Percentiles rank a stretch among this genome's conserved stretches.
Conservation (phyloP, 2,797 vertebrate genomes). For the Tragopan temminckii region DNA sequence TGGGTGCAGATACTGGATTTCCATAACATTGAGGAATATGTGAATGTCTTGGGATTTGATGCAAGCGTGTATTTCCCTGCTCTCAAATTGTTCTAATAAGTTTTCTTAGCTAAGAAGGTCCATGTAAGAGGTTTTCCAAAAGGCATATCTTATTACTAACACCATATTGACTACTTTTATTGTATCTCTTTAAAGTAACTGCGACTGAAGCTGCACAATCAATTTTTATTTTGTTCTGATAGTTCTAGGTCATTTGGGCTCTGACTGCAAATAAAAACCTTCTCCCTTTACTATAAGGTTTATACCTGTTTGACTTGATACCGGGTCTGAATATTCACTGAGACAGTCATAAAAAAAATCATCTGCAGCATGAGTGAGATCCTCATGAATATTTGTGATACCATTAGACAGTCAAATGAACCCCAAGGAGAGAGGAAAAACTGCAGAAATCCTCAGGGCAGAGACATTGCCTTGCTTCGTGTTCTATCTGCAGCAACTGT, state of each 20-base stretch:
- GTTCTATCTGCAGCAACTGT: neutral
- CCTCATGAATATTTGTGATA: conserved; percentile 30
- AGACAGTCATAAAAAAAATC: neutral
- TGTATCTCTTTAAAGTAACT: neutral
- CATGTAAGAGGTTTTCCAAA: neutral
- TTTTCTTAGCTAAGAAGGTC: neutral
- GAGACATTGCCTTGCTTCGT: neutral
- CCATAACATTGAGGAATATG: neutral
- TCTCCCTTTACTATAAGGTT: neutral
- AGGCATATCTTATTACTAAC: neutral
- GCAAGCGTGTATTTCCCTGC: neutral
- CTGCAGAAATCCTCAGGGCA: neutral
- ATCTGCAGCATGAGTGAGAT: neutral
- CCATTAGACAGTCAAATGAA: conserved; percentile 22
- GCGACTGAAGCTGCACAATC: neutral
- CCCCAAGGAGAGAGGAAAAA: neutral
- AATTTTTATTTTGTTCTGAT: neutral
- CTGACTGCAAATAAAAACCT: neutral
- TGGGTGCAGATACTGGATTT: neutral
- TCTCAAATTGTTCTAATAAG: neutral
- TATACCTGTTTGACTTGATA: neutral
- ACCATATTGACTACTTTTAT: neutral
- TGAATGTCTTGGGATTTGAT: neutral
- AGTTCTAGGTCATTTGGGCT: neutral
- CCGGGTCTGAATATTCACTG: neutral